Conservation (phyloP, 2,113 vertebrate species). For the Halcyon senegalensis region DNA sequence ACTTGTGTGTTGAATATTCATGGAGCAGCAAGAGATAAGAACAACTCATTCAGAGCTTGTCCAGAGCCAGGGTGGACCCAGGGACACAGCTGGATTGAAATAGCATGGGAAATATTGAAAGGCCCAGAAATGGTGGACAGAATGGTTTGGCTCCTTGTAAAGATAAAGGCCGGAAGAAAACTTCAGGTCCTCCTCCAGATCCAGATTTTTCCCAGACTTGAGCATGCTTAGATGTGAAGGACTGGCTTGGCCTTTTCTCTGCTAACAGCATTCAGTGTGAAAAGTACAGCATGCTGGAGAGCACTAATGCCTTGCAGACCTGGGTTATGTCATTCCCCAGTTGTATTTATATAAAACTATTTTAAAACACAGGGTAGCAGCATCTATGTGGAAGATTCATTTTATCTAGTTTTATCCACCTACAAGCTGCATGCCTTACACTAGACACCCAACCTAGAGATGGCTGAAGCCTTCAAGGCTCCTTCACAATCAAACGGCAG, state of each 20-base stretch:
- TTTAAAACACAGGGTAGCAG: constrained; percentile 8
- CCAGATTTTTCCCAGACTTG: not conserved
- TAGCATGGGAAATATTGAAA: not conserved
- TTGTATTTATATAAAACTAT: constrained; percentile 16
- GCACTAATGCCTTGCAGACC: constrained; percentile 36
- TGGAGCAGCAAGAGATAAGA: not conserved
- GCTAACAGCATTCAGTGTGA: constrained; percentile 11
- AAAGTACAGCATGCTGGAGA: not conserved
- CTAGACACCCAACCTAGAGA: not conserved
- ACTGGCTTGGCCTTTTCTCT: not conserved
- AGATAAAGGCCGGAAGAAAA: not conserved
- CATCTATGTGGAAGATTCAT: not conserved
- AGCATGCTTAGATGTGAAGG: not conserved
- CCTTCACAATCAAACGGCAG: not conserved
- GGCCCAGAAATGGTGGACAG: not conserved
- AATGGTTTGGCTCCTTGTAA: not conserved
- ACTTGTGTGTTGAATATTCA: not conserved
- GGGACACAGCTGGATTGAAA: not conserved
- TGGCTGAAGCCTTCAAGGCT: not conserved
- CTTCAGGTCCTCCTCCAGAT: constrained; percentile 35
- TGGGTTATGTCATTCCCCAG: not conserved
- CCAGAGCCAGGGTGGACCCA: accelerated
- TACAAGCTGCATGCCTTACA: not conserved
- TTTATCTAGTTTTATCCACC: not conserved
- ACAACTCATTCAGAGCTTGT: not conserved